Base-by-base conservation (phyloP, 2,888 invertebrate genomes). In the Lasioglossum morio region DNA sequence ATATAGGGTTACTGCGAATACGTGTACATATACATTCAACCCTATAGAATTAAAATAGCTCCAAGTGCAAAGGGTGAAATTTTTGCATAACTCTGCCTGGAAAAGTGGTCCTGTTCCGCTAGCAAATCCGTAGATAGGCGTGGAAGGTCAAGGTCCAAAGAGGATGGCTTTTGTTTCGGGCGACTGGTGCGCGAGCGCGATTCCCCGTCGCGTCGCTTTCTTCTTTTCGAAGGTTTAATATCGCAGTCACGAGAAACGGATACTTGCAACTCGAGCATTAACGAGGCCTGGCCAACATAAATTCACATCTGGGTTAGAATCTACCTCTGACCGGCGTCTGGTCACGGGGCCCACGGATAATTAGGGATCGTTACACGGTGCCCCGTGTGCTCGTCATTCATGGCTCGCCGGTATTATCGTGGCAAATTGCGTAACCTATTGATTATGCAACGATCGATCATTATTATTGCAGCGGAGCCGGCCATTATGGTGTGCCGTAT, bases 391-490 rank as follows among this genome's bases (percentile, higher is more conserved):
- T 87, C 90, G 87, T 91, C 91, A 91, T 88, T 91, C 89, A 89
- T 86, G 82, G 84, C 74, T 81, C 85, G 72, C 70, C 79, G 83
- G 81, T 79, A 86, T 90, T 88, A 88, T 70, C 88, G 40, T 79
- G 87, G 83, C 82, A 75, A 85, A 86, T 91, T 91, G 84, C 87
- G 88, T 89, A 90, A 91, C 87, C 86, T 81, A 89, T 89, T 79
- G 83, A 87, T 90, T 89, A 82, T 83, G 84, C 79, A 91, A 90
- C 85, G 82, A 86, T 87, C 89, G 89, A 87, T 90, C 86, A 88
- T 86, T 86, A 90, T 90, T 89, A 83, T 85, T 75, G 79, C 82
- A 57, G 63, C 66, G 40, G 69, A 80, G 81, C 69, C 79, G 75
- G 23, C 70, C 57, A 86, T 87, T 84, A 81, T 27, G 77, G 73